phyloP scores from a whole-genome alignment of 2,797 vertebrate species.

The Pampus argenteus region DNA sequence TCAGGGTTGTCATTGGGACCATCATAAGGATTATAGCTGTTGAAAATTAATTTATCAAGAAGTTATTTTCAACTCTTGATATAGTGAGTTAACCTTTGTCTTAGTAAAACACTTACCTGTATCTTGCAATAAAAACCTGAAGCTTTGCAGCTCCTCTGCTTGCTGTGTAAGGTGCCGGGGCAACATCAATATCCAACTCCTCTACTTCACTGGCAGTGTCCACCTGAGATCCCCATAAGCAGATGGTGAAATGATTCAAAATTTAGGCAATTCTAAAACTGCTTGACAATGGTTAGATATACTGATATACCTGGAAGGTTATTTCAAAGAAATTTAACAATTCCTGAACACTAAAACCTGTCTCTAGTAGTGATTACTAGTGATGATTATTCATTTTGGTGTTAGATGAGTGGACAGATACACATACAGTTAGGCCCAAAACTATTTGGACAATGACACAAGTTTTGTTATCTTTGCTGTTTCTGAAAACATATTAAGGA shows the following conservation, averaged over 20 bases:
- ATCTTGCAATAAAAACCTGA: conserved; percentile 96
- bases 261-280: not conserved
- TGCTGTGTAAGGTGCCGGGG: conserved; percentile 87
- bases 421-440: too few species aligned
- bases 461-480: too few species aligned
- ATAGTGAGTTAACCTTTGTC: not conserved
- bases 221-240: conserved; percentile 83
- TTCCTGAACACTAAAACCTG: not conserved
- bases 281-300: not conserved
- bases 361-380: not conserved
- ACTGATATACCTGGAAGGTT: not conserved
- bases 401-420: not conserved
- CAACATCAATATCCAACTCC: conserved; percentile 93
- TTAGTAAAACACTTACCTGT: conserved; percentile 85
- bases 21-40: conserved; percentile 97
- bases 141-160: conserved; percentile 89
- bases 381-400: not conserved
- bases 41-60: not conserved
- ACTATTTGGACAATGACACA: too few species aligned
- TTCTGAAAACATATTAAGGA: too few species aligned
- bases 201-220: conserved; percentile 99
- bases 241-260: conserved; percentile 5
- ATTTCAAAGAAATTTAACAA: not conserved
- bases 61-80: not conserved
- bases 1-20: conserved; percentile 99